phyloP scores from a whole-genome alignment of 1,140 invertebrate genomes.

The Cardiocondyla obscurior region DNA sequence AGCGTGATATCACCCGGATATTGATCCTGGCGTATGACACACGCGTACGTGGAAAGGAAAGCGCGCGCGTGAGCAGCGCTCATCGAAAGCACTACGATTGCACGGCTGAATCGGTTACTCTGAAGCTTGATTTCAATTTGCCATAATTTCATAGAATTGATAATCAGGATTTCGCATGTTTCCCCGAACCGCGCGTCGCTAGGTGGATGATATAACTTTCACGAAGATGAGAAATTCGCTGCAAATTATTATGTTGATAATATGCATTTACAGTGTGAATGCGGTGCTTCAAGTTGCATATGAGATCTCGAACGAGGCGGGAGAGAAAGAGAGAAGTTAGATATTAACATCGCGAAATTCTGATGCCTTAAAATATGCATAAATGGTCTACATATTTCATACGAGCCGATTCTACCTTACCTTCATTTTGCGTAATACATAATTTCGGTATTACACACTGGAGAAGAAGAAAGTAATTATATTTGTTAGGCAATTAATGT shows the following conservation, averaged over 20 bases:
- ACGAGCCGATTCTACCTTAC: neutral
- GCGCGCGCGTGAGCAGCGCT: neutral
- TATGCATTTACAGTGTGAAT: constrained; percentile 48
- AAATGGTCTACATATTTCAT: neutral
- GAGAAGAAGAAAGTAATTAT: neutral
- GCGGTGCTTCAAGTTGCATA: constrained; percentile 28
- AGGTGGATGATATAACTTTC: constrained; percentile 44
- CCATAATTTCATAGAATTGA: constrained; percentile 61
- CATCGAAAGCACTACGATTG: constrained; percentile 21
- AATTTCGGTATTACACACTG: neutral
- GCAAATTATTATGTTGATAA: constrained; percentile 70
- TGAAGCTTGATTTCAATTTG: constrained; percentile 67
- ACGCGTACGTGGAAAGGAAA: constrained; percentile 19
- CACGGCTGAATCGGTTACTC: constrained; percentile 35
- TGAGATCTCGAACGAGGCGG: neutral
- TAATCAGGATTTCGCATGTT: constrained; percentile 60
- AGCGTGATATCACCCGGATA: constrained; percentile 65
- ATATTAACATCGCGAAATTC: constrained; percentile 12
- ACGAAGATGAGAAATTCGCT: constrained; percentile 42
- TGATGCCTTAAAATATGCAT: neutral
- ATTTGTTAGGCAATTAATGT: neutral
- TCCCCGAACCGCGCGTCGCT: constrained; percentile 28
- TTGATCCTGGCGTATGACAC: constrained; percentile 62
- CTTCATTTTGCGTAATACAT: neutral
- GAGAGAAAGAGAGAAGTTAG: neutral